These are phyloP conservation scores for Anabacerthia variegaticeps DNA, from an alignment of 2,797 vertebrate genomes.

Conservation along the genomic window DNA sequence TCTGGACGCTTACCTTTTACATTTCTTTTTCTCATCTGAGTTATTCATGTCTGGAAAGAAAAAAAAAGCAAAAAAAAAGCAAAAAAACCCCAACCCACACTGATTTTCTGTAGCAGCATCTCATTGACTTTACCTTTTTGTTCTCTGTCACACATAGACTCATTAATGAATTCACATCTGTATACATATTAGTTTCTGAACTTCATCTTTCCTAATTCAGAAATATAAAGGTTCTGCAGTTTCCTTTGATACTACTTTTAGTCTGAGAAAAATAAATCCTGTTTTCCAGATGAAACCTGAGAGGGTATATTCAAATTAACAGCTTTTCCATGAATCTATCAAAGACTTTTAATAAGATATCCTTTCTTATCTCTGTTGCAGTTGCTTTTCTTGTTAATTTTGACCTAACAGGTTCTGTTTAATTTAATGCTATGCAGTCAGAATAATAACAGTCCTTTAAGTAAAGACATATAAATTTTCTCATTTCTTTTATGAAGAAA, in stretches of 20 bases:
- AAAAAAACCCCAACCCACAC: not conserved
- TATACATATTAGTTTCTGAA: not conserved
- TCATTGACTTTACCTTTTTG: not conserved
- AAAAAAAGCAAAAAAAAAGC: not conserved
- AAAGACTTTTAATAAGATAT: not conserved
- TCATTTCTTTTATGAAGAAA: not conserved
- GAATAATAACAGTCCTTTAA: not conserved
- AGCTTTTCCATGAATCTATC: not conserved
- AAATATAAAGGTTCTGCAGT: not conserved
- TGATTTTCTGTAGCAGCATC: not conserved
- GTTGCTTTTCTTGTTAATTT: not conserved
- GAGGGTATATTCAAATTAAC: not conserved
- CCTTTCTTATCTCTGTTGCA: not conserved
- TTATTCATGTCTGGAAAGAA: not conserved
- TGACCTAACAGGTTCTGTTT: not conserved
- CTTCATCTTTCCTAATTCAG: not conserved
- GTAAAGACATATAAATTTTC: not conserved
- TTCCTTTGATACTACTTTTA: not conserved
- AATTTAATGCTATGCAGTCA: not conserved
- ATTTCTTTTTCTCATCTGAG: not conserved
- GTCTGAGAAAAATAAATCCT: not conserved
- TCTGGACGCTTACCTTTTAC: not conserved
- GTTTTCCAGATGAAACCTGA: not conserved
- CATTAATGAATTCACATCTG: not conserved
- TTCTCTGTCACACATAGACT: not conserved